phyloP scores from a whole-genome alignment of 2,113 vertebrate species.

The Rhynchopsitta pachyrhyncha region DNA sequence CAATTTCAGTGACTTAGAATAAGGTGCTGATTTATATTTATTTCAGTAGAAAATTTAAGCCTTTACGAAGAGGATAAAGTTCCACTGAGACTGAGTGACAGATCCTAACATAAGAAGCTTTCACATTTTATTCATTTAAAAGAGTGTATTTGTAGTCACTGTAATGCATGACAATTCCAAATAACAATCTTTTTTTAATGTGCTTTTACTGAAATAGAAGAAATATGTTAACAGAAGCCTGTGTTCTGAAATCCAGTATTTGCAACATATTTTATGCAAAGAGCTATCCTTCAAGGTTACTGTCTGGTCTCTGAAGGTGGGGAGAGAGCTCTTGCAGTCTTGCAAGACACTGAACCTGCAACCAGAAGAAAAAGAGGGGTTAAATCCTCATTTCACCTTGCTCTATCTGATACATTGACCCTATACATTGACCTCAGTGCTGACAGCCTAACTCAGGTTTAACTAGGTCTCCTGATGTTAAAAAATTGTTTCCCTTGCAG shows the following conservation, averaged over 20 bases:
- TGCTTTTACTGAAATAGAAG: constrained; percentile 26
- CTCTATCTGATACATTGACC: not conserved
- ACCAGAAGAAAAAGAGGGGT: not conserved
- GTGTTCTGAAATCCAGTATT: constrained; percentile 1
- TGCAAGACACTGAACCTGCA: not conserved
- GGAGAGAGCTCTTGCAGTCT: not conserved
- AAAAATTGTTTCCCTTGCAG: not conserved
- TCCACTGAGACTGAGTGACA: constrained; percentile 59
- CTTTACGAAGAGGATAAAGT: constrained; percentile 31
- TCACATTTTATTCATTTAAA: constrained; percentile 56
- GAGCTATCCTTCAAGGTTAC: constrained; percentile 1
- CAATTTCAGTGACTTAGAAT: not conserved
- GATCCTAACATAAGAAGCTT: constrained; percentile 57
- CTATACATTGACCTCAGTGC: not conserved
- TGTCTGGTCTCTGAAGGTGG: not conserved
- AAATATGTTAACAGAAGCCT: constrained; percentile 29
- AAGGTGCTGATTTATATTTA: constrained; percentile 40
- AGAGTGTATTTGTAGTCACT: constrained; percentile 57
- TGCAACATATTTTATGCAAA: constrained; percentile 22
- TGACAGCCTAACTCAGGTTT: not conserved
- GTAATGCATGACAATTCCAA: constrained; percentile 48
- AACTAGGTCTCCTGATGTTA: not conserved
- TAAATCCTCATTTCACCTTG: not conserved
- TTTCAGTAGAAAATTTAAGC: constrained; percentile 49
- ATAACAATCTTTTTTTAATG: not conserved